These are phyloP conservation scores for Ichneumon xanthorius DNA, from an alignment of 2,888 invertebrate species.

Conservation along the genomic window DNA sequence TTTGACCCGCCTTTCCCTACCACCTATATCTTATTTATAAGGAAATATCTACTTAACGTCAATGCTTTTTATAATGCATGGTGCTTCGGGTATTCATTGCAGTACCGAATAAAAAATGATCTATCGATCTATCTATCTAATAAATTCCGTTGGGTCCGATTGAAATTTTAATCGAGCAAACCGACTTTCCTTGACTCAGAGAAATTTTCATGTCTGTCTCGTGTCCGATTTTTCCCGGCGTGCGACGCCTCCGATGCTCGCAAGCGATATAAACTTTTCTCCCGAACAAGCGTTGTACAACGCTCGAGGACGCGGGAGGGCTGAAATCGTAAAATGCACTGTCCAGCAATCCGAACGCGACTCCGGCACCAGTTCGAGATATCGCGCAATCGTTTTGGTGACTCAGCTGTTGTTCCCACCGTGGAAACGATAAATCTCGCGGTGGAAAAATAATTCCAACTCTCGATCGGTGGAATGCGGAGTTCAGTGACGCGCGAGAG, in stretches of 20 bases:
- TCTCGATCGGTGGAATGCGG: constrained; percentile 14
- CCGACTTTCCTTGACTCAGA: too few relatives aligned
- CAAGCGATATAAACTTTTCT: constrained; percentile 39
- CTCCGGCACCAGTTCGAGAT: constrained; percentile 34
- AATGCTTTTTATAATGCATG: too few relatives aligned
- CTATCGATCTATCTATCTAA: too few relatives aligned
- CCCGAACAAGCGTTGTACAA: not conserved
- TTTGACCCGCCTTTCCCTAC: too few relatives aligned
- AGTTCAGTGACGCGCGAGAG: constrained; percentile 9
- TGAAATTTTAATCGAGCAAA: too few relatives aligned
- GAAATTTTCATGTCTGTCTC: too few relatives aligned
- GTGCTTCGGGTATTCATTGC: too few relatives aligned
- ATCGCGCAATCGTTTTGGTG: constrained; percentile 59
- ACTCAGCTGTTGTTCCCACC: constrained; percentile 63
- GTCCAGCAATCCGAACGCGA: constrained; percentile 34
- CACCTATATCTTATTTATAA: too few relatives aligned
- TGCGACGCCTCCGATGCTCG: not conserved
- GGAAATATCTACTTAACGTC: too few relatives aligned
- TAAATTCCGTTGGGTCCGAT: too few relatives aligned
- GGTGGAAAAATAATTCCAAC: constrained; percentile 47
- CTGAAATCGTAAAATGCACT: constrained; percentile 52
- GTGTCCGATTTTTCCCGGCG: not conserved
- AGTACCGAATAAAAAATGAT: too few relatives aligned
- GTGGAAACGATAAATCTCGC: constrained; percentile 54
- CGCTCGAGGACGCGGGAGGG: not conserved